Evolutionary conservation across 2,888 invertebrate genomes (phyloP), one percentile per base, ranked within the genome.

Genomic region (Mactromeris polynyma): DNA sequence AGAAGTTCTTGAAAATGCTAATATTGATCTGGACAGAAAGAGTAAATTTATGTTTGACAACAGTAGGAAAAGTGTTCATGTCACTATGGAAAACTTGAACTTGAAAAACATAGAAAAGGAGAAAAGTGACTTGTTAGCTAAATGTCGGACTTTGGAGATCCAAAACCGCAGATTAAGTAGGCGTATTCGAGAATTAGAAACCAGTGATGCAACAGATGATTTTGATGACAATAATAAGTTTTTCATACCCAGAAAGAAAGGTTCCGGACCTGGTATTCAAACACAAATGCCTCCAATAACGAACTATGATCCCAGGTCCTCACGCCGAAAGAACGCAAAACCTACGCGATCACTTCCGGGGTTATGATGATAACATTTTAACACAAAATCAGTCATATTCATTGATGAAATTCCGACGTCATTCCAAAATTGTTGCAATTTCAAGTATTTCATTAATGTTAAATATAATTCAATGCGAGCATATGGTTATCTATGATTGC

Each of bases 1-100:
- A 36, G 82, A 90, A 86, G 77, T 86, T 3, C 73, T 92, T 17
- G 90, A 90, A 81, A 83, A 92, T 58, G 85, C 87, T 64, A 91
- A 91, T 36, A 36, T 91, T 31, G 91, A 91, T 64, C 80, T 91
- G 4, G 91, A 91, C 64, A 80, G 83, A 83, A 78, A 83, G 42
- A 81, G 54, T 38, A 85, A 85, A 42, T 89, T 83, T 54, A 69
- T 86, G 80, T 40, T 86, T 36, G 86, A 78, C 7, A 46, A 54
- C 19, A 83, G 42, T 11, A 89, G 83, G 33, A 91, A 83, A 81
- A 81, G 89, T 51, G 46, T 89, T 36, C 38, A 87, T 9, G 89
- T 91, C 17, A 89, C 85, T 64, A 91, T 91, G 89, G 85, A 73
- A 3, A 83, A 89, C 69, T 83, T 87, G 19, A 89, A 89, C 26